Percentiles rank a stretch among this genome's conserved stretches.
Evolutionary conservation across 2,797 vertebrate genomes (phyloP).

Genomic region (Thripadectes ignobilis): DNA sequence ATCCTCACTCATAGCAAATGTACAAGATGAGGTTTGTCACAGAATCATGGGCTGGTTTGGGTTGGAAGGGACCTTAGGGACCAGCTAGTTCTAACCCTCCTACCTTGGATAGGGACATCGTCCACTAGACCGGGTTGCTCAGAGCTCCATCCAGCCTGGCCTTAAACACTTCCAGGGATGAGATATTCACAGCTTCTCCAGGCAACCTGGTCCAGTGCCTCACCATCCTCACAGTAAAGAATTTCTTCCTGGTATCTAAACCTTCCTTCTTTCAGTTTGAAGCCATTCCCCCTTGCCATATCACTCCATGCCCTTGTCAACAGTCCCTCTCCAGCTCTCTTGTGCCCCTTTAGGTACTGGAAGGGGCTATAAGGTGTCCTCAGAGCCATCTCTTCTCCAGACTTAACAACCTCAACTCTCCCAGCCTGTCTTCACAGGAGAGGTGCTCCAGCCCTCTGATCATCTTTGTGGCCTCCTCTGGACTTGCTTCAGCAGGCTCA

Average conservation of each 20-base stretch:
- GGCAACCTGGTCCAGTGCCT: not conserved
- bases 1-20: fast-evolving
- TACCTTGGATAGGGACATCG: not conserved
- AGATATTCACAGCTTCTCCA: not conserved
- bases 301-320: not conserved
- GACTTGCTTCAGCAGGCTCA: not conserved
- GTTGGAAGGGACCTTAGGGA: not conserved
- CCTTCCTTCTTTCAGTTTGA: not conserved
- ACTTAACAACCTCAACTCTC: not conserved
- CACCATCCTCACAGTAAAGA: not conserved
- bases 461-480: not conserved
- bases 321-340: not conserved
- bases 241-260: not conserved
- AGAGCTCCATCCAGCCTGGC: not conserved
- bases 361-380: not conserved
- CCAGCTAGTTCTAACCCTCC: not conserved
- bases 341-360: not conserved
- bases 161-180: not conserved
- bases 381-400: not conserved
- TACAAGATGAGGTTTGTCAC: not conserved
- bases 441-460: not conserved
- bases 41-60: not conserved
- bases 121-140: not conserved
- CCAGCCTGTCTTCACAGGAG: not conserved
- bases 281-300: too few species aligned